These are phyloP conservation scores for Manis javanica DNA, from an alignment of 2,797 vertebrate species.

Conservation along the genomic window DNA sequence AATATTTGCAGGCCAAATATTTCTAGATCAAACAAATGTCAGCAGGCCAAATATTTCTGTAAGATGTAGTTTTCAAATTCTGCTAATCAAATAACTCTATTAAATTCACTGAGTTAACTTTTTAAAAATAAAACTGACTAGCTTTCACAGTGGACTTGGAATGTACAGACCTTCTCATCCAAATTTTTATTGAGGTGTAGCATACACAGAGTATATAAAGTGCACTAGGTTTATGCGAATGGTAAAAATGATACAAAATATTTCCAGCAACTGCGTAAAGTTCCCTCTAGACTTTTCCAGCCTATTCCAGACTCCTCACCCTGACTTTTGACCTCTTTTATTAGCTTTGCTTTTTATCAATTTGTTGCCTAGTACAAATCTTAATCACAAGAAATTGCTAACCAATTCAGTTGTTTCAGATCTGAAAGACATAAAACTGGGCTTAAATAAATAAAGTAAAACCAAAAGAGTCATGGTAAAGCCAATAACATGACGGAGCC, in stretches of 20 bases:
- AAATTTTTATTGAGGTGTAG: neutral
- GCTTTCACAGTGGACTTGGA: neutral
- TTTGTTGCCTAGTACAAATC: neutral
- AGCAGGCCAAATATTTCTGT: neutral
- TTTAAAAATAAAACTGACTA: slow-evolving; percentile 16
- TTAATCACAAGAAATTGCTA: neutral
- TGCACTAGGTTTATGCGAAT: neutral
- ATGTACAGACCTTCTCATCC: neutral
- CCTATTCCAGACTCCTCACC: neutral
- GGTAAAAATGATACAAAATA: neutral
- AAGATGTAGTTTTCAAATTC: neutral
- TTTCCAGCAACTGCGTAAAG: neutral
- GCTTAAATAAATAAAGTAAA: neutral
- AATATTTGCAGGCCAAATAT: neutral
- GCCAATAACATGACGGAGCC: neutral
- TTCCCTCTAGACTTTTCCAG: neutral
- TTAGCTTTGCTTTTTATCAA: neutral
- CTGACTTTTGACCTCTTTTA: neutral
- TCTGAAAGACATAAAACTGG: slow-evolving; percentile 26
- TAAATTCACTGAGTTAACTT: neutral
- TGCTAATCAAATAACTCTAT: neutral
- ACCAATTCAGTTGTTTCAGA: neutral
- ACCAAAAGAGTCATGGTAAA: neutral
- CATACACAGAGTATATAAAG: neutral
- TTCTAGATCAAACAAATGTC: neutral